phyloP scores from a whole-genome alignment of 92 coral and sea anemone species.

The Zoanthus sansibaricus region DNA sequence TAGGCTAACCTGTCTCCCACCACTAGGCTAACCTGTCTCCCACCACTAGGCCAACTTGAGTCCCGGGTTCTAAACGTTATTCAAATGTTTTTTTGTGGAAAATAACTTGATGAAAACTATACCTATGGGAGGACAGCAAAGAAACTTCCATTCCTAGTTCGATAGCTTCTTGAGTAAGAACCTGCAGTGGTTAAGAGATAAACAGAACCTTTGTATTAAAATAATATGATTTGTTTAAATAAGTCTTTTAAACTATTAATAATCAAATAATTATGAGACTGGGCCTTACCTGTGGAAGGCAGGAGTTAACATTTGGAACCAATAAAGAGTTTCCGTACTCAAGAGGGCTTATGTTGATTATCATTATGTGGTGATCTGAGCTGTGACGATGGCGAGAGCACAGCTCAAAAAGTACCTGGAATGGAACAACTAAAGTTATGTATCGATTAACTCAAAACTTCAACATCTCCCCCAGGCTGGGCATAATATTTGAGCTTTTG shows the following conservation, averaged over 20 bases:
- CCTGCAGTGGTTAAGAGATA: slow-evolving; percentile 36
- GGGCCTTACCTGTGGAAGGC: slow-evolving; percentile 85
- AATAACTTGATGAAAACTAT: neutral
- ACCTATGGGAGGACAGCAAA: slow-evolving; percentile 89
- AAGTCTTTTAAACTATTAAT: neutral
- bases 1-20: no score
- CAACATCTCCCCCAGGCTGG: no score
- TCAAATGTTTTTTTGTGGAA: no score
- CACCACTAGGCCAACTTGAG: no score
- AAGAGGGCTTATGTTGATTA: slow-evolving; percentile 93
- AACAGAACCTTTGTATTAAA: neutral
- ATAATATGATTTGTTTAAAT: no score
- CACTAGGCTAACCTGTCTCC: no score
- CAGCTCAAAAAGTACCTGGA: slow-evolving; percentile 82
- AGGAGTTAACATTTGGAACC: slow-evolving; percentile 79
- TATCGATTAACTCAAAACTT: no score
- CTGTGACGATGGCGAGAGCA: slow-evolving; percentile 66
- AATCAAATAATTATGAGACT: neutral
- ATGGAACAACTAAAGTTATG: neutral
- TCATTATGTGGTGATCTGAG: slow-evolving; percentile 58
- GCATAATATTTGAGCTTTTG: no score
- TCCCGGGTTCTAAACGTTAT: no score
- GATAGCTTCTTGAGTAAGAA: slow-evolving; percentile 82
- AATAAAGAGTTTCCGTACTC: slow-evolving; percentile 91
- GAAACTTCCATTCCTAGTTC: slow-evolving; percentile 78